Evolutionary conservation across 2,113 vertebrate genomes (phyloP).

Genomic region (Stegostoma tigrinum): DNA sequence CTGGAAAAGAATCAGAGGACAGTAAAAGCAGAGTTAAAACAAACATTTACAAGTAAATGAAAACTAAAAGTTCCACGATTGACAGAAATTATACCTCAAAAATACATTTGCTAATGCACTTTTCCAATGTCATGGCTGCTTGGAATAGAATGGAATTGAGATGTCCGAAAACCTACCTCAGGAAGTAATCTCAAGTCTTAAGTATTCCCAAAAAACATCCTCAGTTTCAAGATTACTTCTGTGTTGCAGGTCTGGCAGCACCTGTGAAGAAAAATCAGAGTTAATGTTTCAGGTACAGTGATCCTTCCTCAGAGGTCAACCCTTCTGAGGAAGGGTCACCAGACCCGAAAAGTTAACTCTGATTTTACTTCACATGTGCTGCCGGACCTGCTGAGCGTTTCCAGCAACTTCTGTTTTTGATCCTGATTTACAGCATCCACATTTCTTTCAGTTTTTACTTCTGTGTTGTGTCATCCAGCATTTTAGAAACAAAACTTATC

Average conservation of each 20-base stretch:
- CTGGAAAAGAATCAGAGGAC: constrained; percentile 59
- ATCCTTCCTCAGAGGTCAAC: too few species aligned
- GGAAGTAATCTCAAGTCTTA: neutral
- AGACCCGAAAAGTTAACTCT: too few species aligned
- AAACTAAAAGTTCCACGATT: neutral
- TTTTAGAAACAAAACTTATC: neutral
- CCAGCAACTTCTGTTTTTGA: too few species aligned
- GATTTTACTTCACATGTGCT: too few species aligned
- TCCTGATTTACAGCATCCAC: too few species aligned
- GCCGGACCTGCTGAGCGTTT: too few species aligned
- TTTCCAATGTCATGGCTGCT: neutral
- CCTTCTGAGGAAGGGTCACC: too few species aligned
- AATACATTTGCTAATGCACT: neutral
- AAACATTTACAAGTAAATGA: neutral
- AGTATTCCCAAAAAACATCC: neutral
- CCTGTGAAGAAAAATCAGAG: too few species aligned
- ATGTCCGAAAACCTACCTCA: neutral
- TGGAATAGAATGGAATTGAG: neutral
- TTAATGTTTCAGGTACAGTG: too few species aligned
- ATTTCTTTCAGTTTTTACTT: neutral
- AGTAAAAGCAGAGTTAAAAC: constrained; percentile 37
- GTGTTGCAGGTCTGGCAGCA: too few species aligned
- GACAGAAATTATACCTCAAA: neutral
- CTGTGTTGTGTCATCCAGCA: too few species aligned
- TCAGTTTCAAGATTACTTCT: neutral